Evolutionary conservation across 2,888 invertebrate genomes (phyloP), one percentile per base, ranked within the genome.

Genomic region (Spicauda simplicius): DNA sequence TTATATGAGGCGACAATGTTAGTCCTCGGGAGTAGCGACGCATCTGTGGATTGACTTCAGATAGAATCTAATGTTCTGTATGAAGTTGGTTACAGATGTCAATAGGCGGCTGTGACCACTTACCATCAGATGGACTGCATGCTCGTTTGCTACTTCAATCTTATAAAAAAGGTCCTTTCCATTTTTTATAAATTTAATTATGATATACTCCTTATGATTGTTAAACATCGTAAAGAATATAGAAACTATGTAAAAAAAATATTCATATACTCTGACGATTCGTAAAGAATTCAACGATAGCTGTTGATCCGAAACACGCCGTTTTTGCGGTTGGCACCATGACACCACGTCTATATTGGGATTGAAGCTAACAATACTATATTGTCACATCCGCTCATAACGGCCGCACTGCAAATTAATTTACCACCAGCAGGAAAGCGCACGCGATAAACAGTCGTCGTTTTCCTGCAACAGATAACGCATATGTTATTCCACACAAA

Each of bases 381-480:
- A 67, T 67, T 68, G 71, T 71, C 66, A 60, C 66, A 71, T 71
- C 71, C 71, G 72, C 59, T 63, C 70, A 48, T 52, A 50, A 50
- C 55, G 55, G 56, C 72, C 56, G 25, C 73, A 71, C 58, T 60
- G 78, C 76, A 74, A 81, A 81, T 83, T 76, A 80, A 81, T 82
- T 80, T 70, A 74, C 68, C 62, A 62, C 71, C 74, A 70, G 75
- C 77, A 81, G 80, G 81, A 80, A 80, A 78, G 74, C 73, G 73
- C 69, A 69, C 62, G 62, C 70, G 78, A 80, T 79, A 82, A 83
- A 77, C 73, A 70, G 64, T 69, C 58, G 55, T 55, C 69, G 71
- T 77, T 80, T 80, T 80, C 80, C 84, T 80, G 78, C 77, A 70
- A 76, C 48, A 48, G 45, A 60, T 60, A 53, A 30, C 73, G 74